A percentile compares a stretch with the other conserved stretches of the same genome.
These are phyloP conservation scores for Tragelaphus buxtoni DNA, from an alignment of 2,113 vertebrate species.

Conservation along the genomic window DNA sequence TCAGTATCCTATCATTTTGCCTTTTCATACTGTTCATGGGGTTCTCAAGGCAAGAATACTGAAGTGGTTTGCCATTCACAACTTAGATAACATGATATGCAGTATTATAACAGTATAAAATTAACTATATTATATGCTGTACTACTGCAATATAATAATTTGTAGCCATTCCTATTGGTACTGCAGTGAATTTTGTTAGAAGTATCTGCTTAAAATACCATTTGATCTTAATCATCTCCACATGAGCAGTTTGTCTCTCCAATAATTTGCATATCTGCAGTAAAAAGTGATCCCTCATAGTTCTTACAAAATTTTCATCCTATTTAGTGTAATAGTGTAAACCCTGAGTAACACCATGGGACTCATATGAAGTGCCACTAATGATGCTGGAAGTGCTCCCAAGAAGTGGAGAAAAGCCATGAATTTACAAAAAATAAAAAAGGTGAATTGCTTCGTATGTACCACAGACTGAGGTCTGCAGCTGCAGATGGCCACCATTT, in stretches of 20 bases:
- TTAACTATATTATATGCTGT: not conserved
- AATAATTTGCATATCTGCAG: not conserved
- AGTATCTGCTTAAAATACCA: not conserved
- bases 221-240: not conserved
- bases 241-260: not conserved
- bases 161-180: not conserved
- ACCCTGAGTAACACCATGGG: not conserved
- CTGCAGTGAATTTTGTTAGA: not conserved
- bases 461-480: not conserved
- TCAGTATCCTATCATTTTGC: too few relatives aligned
- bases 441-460: not conserved
- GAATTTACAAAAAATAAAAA: not conserved
- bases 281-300: not conserved
- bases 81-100: not conserved
- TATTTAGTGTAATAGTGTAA: not conserved
- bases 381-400: not conserved
- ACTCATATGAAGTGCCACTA: not conserved
- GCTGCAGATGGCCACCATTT: not conserved
- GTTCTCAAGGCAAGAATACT: too few relatives aligned
- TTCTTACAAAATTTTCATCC: not conserved
- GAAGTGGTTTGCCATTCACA: too few relatives aligned
- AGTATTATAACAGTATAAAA: not conserved
- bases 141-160: not conserved
- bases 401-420: not conserved
- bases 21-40: too few relatives aligned